Base-by-base conservation (phyloP, 2,113 vertebrate species). In the Hassar affinis region DNA sequence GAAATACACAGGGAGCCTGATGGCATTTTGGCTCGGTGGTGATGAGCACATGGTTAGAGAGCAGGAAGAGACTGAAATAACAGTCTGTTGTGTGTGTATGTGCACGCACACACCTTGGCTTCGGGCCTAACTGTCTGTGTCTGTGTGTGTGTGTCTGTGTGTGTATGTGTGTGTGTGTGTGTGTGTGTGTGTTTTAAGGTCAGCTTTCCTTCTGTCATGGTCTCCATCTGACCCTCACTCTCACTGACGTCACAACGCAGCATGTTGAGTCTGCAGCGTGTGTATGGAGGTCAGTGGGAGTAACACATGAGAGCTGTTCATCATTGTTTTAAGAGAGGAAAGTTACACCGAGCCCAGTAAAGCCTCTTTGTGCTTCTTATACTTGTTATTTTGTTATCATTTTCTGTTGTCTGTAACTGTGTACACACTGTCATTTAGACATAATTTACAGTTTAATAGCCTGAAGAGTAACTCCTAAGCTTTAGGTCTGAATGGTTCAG, bases 21-120 rank as follows among this genome's bases (percentile, higher is more conserved):
- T 38, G 81, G 30, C 35, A 45, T 56, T 77, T 52, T 77, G 81
- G 45, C 49, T 83, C 30, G 18, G 38, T 1, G 47, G 49, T 49
- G 33, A 54, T 64, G 45, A 78, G 52, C 59, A 80, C 45, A 49
- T 81, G 61, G 35, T 35, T 25, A 57, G 42, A 81, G 61, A 81
- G 71, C 82, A 81, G 52, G 83, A 84, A 79, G 64, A 47, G 79
- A 79, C 79, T 85, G 78, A 79, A 87, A 87, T 85, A 82, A 87
- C 77, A 79, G 22, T 54, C 76, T 38, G 57, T 42, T 4, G 14
- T 72, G 61, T 85, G 49, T 84, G 20, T 42, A 6, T 42, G 38
- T 51, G 49, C 12, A 10, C 11, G 49, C 10, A 5, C 27, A 76
- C 12, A 61, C 82, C 38, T 80, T 78, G 82, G 52, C 47, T 81